phyloP scores from a whole-genome alignment of 2,113 vertebrate species.

The Gymnorhina tibicen region DNA sequence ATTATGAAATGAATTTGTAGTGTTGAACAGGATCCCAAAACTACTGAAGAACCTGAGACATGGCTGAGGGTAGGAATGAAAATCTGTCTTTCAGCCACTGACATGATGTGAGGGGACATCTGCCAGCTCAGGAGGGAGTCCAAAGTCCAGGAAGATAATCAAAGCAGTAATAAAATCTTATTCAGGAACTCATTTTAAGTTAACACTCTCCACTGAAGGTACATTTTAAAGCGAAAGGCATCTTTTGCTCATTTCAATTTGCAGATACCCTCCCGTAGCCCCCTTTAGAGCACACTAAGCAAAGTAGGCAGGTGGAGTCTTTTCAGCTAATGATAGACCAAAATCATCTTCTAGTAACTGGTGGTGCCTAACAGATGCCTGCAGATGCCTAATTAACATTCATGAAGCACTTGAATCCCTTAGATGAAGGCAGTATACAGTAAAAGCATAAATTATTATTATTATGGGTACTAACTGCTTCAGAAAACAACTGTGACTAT shows the following conservation, averaged over 20 bases:
- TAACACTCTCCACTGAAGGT: neutral
- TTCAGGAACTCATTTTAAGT: neutral
- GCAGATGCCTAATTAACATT: slow-evolving; percentile 53
- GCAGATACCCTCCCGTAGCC: neutral
- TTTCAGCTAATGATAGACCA: slow-evolving; percentile 20
- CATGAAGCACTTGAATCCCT: slow-evolving; percentile 6
- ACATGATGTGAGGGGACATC: neutral
- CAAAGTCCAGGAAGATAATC: neutral
- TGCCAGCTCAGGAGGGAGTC: slow-evolving; percentile 26
- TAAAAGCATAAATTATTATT: slow-evolving; percentile 9
- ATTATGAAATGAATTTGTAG: neutral
- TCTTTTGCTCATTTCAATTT: neutral
- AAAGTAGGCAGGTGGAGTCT: slow-evolving; percentile 4
- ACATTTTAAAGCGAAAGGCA: neutral
- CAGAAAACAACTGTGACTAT: neutral
- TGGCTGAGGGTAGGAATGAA: neutral
- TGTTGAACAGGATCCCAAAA: neutral
- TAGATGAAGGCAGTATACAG: neutral
- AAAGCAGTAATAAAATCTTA: slow-evolving; percentile 20
- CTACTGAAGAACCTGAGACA: neutral
- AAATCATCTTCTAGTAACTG: slow-evolving; percentile 24
- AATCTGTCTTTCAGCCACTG: neutral
- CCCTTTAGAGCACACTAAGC: neutral
- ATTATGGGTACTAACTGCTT: neutral
- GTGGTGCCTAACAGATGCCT: slow-evolving; percentile 2